phyloP scores from a whole-genome alignment of 2,113 vertebrate genomes.

The Saimiri boliviensis region DNA sequence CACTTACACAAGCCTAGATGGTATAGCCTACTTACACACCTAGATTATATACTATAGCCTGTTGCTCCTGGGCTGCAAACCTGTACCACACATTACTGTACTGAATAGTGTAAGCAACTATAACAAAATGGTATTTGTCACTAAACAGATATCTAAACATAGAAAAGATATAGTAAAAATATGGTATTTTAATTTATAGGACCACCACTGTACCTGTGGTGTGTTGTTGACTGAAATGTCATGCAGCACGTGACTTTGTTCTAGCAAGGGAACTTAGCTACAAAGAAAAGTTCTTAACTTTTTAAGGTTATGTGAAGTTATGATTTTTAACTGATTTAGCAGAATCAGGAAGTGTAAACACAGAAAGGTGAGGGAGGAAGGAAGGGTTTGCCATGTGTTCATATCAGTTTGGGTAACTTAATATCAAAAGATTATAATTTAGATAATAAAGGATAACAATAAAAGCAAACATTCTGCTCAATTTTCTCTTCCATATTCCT shows the following conservation, averaged over 20 bases:
- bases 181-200: background rate
- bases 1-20: background rate
- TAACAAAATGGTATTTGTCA: background rate
- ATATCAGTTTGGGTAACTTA: background rate
- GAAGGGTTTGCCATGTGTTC: background rate
- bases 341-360: slow-evolving; percentile 36
- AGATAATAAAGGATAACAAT: background rate
- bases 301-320: slow-evolving; percentile 31
- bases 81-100: background rate
- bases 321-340: slow-evolving; percentile 48
- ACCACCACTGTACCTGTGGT: background rate
- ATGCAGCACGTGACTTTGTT: background rate
- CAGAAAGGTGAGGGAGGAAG: background rate
- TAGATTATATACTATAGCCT: background rate
- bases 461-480: slow-evolving; percentile 1
- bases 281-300: slow-evolving; percentile 34
- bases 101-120: background rate
- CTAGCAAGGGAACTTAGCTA: background rate
- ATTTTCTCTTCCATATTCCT: background rate
- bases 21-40: background rate
- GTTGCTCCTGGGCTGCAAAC: background rate
- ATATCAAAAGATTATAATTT: slow-evolving; percentile 18
- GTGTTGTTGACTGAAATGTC: background rate
- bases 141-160: background rate
- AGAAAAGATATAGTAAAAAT: background rate